phyloP scores from a whole-genome alignment of 1,140 invertebrate genomes.

The Plectus sambesii region DNA sequence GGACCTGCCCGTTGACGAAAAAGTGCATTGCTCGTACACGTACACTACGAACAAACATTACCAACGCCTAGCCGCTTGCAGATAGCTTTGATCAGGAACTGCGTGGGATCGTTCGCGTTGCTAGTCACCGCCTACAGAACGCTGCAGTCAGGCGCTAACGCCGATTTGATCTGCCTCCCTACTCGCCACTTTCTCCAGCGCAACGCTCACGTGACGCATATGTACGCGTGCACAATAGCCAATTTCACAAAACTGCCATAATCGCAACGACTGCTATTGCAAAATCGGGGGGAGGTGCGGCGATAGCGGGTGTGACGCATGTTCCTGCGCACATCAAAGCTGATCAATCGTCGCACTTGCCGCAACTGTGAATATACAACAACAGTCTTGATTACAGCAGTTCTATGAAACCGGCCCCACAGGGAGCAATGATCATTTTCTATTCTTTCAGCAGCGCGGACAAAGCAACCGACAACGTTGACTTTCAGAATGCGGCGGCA shows the following conservation, averaged over 20 bases:
- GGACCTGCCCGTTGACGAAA: conserved; percentile 31
- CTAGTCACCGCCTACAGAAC: conserved; percentile 24
- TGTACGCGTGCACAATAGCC: conserved; percentile 19
- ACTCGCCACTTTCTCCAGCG: conserved; percentile 25
- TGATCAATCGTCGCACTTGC: too few relatives aligned
- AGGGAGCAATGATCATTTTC: too few relatives aligned
- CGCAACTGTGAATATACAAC: too few relatives aligned
- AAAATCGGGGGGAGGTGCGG: too few relatives aligned
- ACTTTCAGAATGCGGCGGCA: conserved; percentile 8
- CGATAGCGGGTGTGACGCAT: too few relatives aligned
- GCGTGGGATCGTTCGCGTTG: conserved; percentile 24
- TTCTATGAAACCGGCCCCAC: too few relatives aligned
- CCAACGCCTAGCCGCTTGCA: neutral
- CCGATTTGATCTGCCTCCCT: conserved; percentile 24
- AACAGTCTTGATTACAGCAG: too few relatives aligned
- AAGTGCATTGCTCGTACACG: conserved; percentile 21
- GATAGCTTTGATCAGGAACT: conserved; percentile 20
- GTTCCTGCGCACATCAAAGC: too few relatives aligned
- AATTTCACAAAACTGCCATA: too few relatives aligned
- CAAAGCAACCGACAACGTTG: neutral
- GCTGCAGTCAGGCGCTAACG: conserved; percentile 7
- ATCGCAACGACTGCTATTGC: too few relatives aligned
- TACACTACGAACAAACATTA: conserved; percentile 1
- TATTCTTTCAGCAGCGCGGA: neutral
- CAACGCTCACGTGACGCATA: conserved; percentile 10